Evolutionary conservation across 2,113 vertebrate species (phyloP), one percentile per base, ranked within the genome.

Genomic region (Ivindomyrus marchei): DNA sequence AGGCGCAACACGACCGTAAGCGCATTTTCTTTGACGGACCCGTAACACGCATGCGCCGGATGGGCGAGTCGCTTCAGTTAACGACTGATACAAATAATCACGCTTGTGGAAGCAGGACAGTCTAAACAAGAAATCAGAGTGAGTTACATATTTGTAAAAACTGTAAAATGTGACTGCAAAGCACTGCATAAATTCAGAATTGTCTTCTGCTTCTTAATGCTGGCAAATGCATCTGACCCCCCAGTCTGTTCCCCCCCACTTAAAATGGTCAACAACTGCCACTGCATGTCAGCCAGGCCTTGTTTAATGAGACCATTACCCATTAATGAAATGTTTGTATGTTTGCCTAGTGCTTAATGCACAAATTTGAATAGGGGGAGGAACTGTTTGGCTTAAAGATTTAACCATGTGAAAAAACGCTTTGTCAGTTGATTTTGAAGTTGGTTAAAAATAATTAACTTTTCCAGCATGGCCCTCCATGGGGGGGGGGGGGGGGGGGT

Each of bases 391-490:
- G 15, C 24, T 24, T 49, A 80, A 80, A 85, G 46, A 21, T 47
- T 88, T 70, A 27, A 42, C 70, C 49, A 87, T 77, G 47, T 77
- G 49, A 86, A 85, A 88, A 89, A 85, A 89, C 15, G 47, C 17
- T 53, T 46, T 56, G 13, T 21, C 21, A 49, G 83, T 17, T 39
- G 66, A 24, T 86, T 88, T 85, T 21, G 31, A n/a, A 24, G n/a
- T 42, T 88, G 8, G 8, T 84, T 13, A 53, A 91, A 89, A 92
- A 92, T 91, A 27, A 91, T 92, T 90, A 91, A 92, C 91, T 87
- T 92, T 85, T 92, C 91, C 74, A 46, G 74, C 89, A 87, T 89
- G 56, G 5, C 49, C 19, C 56, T 39, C 90, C 89, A 58, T 53
- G 74, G 36, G 52, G 84, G 91, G 46, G 47, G 50, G 89, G 91